phyloP scores from a whole-genome alignment of 2,113 vertebrate genomes.

The Camelus dromedarius region DNA sequence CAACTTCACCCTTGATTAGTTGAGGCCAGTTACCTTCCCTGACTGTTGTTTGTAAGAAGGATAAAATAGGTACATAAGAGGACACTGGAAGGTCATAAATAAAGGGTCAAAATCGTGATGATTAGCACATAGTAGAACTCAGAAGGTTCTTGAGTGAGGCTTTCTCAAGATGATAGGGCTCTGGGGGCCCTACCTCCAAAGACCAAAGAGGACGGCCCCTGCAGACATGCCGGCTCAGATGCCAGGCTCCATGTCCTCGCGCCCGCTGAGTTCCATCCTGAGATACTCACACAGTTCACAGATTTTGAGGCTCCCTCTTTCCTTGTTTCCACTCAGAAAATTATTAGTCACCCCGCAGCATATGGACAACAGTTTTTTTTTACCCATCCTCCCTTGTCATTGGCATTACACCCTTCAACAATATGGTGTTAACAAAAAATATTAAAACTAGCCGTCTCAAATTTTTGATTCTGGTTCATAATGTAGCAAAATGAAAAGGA shows the following conservation, averaged over 20 bases:
- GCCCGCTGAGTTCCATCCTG: not conserved
- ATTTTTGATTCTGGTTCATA: slow-evolving; percentile 68
- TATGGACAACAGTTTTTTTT: slow-evolving; percentile 70
- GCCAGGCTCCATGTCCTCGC: not conserved
- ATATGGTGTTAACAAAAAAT: slow-evolving; percentile 76
- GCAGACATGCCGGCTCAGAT: rapidly evolving
- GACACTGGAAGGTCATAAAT: not conserved
- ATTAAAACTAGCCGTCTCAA: slow-evolving; percentile 78
- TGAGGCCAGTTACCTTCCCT: not conserved
- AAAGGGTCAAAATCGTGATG: not conserved
- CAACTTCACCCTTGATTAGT: not conserved
- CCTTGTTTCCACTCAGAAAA: slow-evolving; percentile 61
- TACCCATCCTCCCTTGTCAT: slow-evolving; percentile 26
- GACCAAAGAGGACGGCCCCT: not conserved
- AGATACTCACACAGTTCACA: not conserved
- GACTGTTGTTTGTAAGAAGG: not conserved
- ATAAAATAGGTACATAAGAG: not conserved
- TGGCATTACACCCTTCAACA: slow-evolving; percentile 63
- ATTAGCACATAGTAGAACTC: not conserved
- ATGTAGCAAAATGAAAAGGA: slow-evolving; percentile 64
- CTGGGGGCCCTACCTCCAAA: not conserved
- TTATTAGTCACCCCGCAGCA: slow-evolving; percentile 65
- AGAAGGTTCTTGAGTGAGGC: not conserved
- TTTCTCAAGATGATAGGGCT: not conserved
- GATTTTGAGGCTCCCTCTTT: not conserved